These are phyloP conservation scores for Callipepla californica DNA, from an alignment of 2,113 vertebrate species.

Conservation along the genomic window DNA sequence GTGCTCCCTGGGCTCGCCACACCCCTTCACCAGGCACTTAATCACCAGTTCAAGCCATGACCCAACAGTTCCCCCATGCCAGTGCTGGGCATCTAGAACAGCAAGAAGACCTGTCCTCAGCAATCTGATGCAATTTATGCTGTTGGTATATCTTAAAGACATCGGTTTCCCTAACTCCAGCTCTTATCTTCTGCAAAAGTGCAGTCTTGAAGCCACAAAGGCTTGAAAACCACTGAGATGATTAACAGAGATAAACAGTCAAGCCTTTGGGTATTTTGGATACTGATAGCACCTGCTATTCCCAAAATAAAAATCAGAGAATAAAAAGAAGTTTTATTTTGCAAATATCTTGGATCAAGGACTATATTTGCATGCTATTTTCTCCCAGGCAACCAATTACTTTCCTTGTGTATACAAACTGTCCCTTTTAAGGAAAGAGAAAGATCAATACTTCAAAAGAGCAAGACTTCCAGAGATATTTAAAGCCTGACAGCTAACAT, in stretches of 20 bases:
- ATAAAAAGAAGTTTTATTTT: background rate
- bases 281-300: background rate
- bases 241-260: background rate
- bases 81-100: background rate
- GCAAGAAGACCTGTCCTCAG: background rate
- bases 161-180: constrained; percentile 45
- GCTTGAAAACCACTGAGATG: background rate
- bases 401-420: background rate
- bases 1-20: too few species aligned
- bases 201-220: background rate
- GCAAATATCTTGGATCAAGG: background rate
- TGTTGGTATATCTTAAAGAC: background rate
- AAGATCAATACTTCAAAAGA: background rate
- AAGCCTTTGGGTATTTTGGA: background rate
- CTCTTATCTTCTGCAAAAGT: background rate
- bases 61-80: background rate
- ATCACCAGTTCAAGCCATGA: too few species aligned
- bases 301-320: background rate
- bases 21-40: too few species aligned
- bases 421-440: background rate
- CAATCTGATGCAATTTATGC: background rate
- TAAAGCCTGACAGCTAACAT: background rate
- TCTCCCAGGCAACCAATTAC: background rate
- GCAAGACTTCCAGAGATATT: background rate
- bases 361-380: background rate